Percentiles rank a stretch among this genome's conserved stretches.
Conservation (phyloP, 2,113 vertebrate species). For the Manacus vitellinus region DNA sequence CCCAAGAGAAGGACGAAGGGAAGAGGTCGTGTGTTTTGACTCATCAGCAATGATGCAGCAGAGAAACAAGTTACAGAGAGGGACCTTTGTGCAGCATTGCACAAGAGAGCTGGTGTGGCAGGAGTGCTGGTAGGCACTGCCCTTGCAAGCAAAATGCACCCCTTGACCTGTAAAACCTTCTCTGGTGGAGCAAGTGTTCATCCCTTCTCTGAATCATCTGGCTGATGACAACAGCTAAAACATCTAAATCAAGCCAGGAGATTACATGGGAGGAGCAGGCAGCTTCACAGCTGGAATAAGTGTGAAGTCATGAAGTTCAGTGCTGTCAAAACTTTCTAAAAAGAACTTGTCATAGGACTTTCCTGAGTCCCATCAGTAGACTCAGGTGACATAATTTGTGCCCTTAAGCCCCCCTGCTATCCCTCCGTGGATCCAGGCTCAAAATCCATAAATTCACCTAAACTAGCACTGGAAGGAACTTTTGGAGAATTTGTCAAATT, state of each 20-base stretch:
- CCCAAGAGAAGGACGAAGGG: not conserved
- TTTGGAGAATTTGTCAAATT: slow-evolving; percentile 4
- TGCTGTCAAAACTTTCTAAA: not conserved
- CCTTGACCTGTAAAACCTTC: not conserved
- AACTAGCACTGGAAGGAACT: not conserved
- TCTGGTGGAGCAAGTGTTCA: not conserved
- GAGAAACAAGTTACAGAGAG: not conserved
- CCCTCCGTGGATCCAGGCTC: not conserved
- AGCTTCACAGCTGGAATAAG: not conserved
- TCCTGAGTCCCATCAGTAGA: not conserved
- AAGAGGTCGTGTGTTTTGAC: not conserved
- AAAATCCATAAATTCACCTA: not conserved
- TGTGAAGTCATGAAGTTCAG: not conserved
- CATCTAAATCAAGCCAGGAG: not conserved
- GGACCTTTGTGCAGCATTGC: slow-evolving; percentile 2
- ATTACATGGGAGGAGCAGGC: slow-evolving; percentile 4
- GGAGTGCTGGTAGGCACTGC: not conserved
- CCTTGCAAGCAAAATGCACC: not conserved
- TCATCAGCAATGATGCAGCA: not conserved
- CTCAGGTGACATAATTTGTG: not conserved
- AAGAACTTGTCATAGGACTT: not conserved
- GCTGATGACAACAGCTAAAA: not conserved
- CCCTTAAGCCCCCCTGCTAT: not conserved
- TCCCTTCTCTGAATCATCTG: not conserved
- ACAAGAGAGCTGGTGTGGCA: slow-evolving; percentile 4